A percentile compares a stretch with the other conserved stretches of the same genome.
These are phyloP conservation scores for Geophilus truncorum DNA, from an alignment of 2,888 invertebrate species.

Conservation along the genomic window DNA sequence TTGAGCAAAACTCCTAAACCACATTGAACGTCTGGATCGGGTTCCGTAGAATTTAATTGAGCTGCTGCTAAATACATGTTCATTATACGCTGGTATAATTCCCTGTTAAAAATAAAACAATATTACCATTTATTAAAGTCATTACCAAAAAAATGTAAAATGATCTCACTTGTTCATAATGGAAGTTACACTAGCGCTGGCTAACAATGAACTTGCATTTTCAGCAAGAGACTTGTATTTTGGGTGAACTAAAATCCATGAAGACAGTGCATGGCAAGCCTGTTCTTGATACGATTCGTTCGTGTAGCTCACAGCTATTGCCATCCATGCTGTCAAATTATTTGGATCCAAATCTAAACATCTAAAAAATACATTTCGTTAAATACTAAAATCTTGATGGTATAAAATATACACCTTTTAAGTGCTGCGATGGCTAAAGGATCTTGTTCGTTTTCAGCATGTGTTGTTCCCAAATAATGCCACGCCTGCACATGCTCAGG, in stretches of 20 bases:
- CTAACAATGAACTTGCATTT: conserved; percentile 37
- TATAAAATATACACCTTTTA: not conserved
- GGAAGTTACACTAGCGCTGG: conserved; percentile 42
- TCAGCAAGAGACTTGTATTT: conserved; percentile 70
- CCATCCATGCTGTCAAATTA: conserved; percentile 78
- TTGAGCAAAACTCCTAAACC: conserved; percentile 94
- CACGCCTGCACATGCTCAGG: conserved; percentile 69
- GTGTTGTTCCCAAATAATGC: conserved; percentile 81
- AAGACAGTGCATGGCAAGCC: conserved; percentile 71
- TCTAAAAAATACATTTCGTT: conserved; percentile 42
- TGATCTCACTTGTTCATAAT: conserved; percentile 44
- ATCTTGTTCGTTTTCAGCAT: conserved; percentile 98
- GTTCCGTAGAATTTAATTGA: conserved; percentile 61
- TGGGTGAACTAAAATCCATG: conserved; percentile 59
- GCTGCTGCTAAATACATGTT: conserved; percentile 66
- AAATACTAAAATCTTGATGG: not conserved
- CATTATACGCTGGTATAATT: conserved; percentile 62
- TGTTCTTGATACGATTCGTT: conserved; percentile 91
- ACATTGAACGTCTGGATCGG: conserved; percentile 88
- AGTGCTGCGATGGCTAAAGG: conserved; percentile 66
- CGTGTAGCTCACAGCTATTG: conserved; percentile 87
- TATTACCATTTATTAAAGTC: not conserved
- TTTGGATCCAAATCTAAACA: conserved; percentile 72
- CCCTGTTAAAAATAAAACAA: conserved; percentile 46
- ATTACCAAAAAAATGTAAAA: not conserved